Evolutionary conservation across 1,140 invertebrate genomes (phyloP).

Genomic region (Triops cancriformis): DNA sequence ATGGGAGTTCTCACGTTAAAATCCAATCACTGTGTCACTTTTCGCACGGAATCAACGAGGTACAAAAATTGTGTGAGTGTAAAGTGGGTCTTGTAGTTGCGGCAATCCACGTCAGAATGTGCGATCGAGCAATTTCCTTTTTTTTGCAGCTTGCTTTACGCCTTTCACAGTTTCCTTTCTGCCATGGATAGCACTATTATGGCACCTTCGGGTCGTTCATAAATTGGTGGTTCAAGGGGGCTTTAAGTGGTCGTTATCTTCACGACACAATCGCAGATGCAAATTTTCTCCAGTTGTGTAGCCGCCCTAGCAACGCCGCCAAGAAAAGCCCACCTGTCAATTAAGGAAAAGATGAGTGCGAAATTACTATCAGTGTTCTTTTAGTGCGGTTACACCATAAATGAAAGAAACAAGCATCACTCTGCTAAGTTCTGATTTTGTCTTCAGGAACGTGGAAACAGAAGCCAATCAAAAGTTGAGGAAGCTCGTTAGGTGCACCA

Average conservation of each 20-base stretch:
- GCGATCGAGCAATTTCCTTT: background rate
- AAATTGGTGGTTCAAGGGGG: slow-evolving; percentile 10
- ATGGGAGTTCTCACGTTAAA: slow-evolving; percentile 3
- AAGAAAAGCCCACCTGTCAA: slow-evolving; percentile 10
- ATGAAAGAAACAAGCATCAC: background rate
- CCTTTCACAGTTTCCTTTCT: background rate
- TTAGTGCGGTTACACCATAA: background rate
- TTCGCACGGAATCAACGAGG: background rate
- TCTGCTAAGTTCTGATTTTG: background rate
- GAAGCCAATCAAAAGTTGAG: background rate
- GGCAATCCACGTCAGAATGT: background rate
- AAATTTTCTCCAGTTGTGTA: background rate
- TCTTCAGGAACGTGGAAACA: background rate
- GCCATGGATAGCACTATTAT: background rate
- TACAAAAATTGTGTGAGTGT: background rate
- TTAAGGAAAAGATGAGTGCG: background rate
- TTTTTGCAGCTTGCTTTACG: background rate
- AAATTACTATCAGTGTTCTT: background rate
- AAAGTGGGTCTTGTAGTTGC: background rate
- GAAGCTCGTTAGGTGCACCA: background rate
- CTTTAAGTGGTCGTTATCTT: slow-evolving; percentile 14
- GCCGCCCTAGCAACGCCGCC: background rate
- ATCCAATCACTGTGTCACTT: background rate
- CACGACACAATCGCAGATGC: slow-evolving; percentile 12
- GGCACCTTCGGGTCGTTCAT: slow-evolving; percentile 7